Base-by-base conservation (phyloP, 1,140 invertebrate genomes). In the Zaprionus davidi region DNA sequence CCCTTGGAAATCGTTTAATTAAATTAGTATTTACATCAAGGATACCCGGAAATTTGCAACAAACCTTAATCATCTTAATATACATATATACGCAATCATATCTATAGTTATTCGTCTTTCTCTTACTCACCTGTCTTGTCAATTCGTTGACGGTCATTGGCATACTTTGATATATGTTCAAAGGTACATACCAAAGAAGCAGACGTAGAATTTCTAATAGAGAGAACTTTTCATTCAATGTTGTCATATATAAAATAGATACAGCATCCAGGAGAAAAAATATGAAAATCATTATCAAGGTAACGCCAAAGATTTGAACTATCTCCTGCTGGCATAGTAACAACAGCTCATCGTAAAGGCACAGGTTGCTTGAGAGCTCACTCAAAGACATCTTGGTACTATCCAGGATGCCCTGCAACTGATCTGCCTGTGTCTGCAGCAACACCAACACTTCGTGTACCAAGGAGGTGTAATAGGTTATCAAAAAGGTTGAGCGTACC, bases 71-170 rank as follows among this genome's bases (percentile, higher is more conserved):
- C n/a, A n/a, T n/a, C n/a, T n/a, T n/a, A n/a, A n/a, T n/a, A n/a
- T n/a, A n/a, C n/a, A n/a, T 28, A 28, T 28, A 28, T 6, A 28
- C 26, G 5, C 26, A 28, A 6, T 28, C 0, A 28, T 28, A 24
- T 28, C 9, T 11, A 11, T 34, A 11, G 31, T 34, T 34, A 11
- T 34, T 34, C 5, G 2, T 28, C 13, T 56, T 56, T n/a, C 15
- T 34, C 31, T 34, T 4, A 71, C 70, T 71, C 70, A 71, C 73
- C 73, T 71, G 53, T 17, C 24, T 44, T 4, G 7, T 3, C 12
- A 76, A 34, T 12, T 49, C 56, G 17, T 76, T 76, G 22, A 46
- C 13, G 9, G 28, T 31, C 36, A 76, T 22, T 24, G 74, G 70
- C 57, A 76, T 28, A 4, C 1, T 9, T 1, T 57, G 9, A 17